Evolutionary conservation across 2,888 invertebrate species (phyloP).

Genomic region (Suillia variegata): DNA sequence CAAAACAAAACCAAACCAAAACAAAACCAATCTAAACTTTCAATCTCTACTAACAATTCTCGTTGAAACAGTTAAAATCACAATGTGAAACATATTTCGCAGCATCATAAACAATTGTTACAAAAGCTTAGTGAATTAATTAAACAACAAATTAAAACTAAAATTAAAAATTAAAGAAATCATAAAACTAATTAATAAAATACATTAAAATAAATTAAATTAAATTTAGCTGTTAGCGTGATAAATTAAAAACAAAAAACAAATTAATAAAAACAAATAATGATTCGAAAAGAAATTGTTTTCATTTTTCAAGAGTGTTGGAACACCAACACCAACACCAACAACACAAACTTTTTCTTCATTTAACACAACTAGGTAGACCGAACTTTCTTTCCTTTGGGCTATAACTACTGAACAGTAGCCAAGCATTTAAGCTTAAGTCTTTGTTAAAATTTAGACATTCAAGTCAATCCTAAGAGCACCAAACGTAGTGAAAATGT

Average conservation of each 20-base stretch:
- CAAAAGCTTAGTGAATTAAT: no score
- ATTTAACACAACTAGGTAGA: background rate
- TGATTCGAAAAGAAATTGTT: no score
- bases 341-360: background rate
- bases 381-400: no score
- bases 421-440: no score
- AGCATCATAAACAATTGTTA: no score
- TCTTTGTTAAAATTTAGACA: no score
- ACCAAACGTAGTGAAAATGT: no score
- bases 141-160: background rate
- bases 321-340: no score
- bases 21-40: conserved; percentile 2
- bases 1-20: conserved; percentile 3
- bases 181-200: conserved; percentile 19
- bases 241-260: conserved; percentile 36
- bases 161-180: conserved; percentile 9
- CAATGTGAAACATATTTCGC: conserved; percentile 1
- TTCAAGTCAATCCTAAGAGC: no score
- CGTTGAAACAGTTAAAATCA: background rate
- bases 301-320: no score
- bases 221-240: conserved; percentile 48
- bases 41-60: background rate
- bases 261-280: no score
- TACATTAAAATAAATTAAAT: conserved; percentile 32
- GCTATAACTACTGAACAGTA: no score